Conservation (phyloP, 64 coral and sea anemone genomes). For the Trachythela sp. region DNA sequence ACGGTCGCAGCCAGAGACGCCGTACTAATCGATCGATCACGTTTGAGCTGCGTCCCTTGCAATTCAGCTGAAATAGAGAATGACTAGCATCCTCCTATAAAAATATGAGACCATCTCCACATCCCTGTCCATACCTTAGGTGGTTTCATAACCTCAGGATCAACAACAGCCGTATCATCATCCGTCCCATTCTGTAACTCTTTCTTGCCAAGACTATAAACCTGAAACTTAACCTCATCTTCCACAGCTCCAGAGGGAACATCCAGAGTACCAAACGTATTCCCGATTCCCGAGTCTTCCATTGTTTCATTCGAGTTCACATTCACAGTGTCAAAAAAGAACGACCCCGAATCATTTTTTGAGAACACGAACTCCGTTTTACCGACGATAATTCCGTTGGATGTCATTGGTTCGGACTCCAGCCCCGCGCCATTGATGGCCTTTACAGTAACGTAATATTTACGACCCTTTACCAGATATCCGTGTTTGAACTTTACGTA, state of each 20-base stretch:
- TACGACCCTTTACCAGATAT: conserved; percentile 47
- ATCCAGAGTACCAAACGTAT: conserved; percentile 81
- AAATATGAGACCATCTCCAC: no score
- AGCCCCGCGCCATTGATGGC: conserved; percentile 82
- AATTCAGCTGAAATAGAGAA: background rate
- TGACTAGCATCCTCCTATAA: background rate
- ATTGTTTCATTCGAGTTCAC: conserved; percentile 43
- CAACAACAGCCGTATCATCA: conserved; percentile 14
- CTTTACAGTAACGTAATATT: conserved; percentile 33
- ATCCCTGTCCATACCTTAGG: background rate
- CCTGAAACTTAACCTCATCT: background rate
- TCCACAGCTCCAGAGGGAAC: conserved; percentile 82
- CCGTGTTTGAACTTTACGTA: conserved; percentile 67
- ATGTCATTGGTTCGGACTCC: conserved; percentile 67
- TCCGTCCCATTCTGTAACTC: background rate
- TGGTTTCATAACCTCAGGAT: background rate
- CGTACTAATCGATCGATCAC: no score
- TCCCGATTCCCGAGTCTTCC: conserved; percentile 69
- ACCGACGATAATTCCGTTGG: conserved; percentile 75
- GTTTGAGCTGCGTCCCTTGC: no score
- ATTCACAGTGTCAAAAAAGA: conserved; percentile 41
- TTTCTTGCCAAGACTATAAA: background rate
- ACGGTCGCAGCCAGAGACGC: no score
- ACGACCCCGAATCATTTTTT: conserved; percentile 52
- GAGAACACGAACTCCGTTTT: conserved; percentile 93